Conservation (phyloP, 1,140 invertebrate genomes). For the Rhizoglyphus robini region DNA sequence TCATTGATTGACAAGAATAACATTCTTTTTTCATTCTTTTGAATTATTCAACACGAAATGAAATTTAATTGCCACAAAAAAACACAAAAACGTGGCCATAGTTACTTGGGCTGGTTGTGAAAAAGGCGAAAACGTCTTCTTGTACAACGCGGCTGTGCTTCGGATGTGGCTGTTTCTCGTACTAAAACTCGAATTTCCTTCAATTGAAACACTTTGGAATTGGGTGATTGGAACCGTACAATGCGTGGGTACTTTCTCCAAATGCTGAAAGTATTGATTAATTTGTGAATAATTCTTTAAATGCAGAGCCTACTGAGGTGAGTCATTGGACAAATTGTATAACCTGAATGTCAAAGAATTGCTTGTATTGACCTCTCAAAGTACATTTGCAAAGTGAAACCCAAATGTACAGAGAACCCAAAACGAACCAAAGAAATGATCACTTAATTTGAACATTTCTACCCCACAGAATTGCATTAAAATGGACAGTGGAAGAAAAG, state of each 20-base stretch:
- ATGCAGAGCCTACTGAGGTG: conserved; percentile 42
- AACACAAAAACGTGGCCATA: conserved; percentile 61
- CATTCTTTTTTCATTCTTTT: too few species aligned
- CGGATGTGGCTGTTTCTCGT: conserved; percentile 56
- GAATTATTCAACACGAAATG: too few species aligned
- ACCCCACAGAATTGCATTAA: too few species aligned
- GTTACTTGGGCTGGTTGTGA: conserved; percentile 69
- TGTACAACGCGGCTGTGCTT: conserved; percentile 47
- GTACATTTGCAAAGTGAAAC: too few species aligned
- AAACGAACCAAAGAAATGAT: conserved; percentile 58
- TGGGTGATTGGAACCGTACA: conserved; percentile 60
- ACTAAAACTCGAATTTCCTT: conserved; percentile 28
- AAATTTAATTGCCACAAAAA: too few species aligned
- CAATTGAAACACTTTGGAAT: conserved; percentile 46
- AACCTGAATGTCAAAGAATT: conserved; percentile 64
- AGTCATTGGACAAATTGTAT: conserved; percentile 49
- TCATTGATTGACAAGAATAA: too few species aligned
- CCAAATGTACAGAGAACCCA: conserved; percentile 75
- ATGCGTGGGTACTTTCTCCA: conserved; percentile 39
- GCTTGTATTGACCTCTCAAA: too few species aligned
- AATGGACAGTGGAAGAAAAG: too few species aligned
- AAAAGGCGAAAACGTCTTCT: conserved; percentile 42
- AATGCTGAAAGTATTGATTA: conserved; percentile 45
- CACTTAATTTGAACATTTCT: too few species aligned
- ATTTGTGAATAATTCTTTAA: conserved; percentile 67